Conservation (phyloP, 2,113 vertebrate genomes). For the Dendrocopos noguchii region DNA sequence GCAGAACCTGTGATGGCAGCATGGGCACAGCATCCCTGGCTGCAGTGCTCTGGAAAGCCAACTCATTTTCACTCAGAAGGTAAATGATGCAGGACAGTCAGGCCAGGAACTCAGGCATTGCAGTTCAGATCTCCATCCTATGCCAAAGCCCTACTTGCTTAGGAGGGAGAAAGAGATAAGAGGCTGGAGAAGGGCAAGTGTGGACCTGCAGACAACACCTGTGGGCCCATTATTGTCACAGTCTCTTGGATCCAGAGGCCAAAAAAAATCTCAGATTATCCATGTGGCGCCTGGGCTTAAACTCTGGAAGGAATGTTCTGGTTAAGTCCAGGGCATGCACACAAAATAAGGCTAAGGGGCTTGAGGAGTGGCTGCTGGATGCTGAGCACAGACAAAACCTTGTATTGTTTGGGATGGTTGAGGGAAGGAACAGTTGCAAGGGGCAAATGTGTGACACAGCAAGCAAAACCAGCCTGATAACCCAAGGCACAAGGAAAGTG, state of each 20-base stretch:
- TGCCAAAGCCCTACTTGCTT: background rate
- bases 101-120: background rate
- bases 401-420: background rate
- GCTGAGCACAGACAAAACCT: background rate
- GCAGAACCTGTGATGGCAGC: background rate
- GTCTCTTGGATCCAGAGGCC: background rate
- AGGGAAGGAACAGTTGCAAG: background rate
- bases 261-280: constrained; percentile 22
- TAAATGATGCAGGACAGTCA: background rate
- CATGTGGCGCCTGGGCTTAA: background rate
- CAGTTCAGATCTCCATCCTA: background rate
- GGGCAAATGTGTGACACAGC: background rate
- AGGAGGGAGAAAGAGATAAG: background rate
- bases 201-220: background rate
- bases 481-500: background rate
- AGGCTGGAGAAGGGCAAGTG: background rate
- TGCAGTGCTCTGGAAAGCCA: background rate
- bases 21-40: background rate
- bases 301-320: constrained; percentile 50
- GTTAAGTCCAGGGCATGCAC: background rate
- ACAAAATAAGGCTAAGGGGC: background rate
- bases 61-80: background rate
- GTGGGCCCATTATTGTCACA: fast-evolving
- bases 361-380: background rate
- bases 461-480: background rate